phyloP scores from a whole-genome alignment of 2,797 vertebrate genomes.

The Borostomias antarcticus region DNA sequence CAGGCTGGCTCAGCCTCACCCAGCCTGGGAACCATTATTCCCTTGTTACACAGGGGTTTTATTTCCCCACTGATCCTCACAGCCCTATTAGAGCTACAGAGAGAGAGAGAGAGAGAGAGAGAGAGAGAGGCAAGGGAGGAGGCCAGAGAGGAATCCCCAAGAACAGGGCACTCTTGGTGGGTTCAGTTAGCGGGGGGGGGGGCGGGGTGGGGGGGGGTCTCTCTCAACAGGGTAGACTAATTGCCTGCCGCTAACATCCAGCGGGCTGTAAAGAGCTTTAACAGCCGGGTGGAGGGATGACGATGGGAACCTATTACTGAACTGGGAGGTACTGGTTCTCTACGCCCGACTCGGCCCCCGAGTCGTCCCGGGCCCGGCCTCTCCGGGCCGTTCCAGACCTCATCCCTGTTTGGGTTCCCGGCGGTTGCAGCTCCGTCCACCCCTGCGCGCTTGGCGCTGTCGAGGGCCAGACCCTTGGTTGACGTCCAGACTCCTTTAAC shows the following conservation, averaged over 20 bases:
- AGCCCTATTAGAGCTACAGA: neutral
- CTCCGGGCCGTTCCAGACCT: neutral
- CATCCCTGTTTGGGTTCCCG: neutral
- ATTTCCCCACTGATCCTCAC: neutral
- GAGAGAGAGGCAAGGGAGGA: neutral
- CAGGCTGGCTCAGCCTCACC: conserved; percentile 14
- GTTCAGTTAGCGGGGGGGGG: neutral
- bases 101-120: neutral
- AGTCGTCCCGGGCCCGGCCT: neutral
- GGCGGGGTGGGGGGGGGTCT: too few species aligned
- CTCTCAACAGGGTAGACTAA: neutral
- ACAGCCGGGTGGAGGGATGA: neutral
- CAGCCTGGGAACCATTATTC: conserved; percentile 34
- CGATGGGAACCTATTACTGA: neutral
- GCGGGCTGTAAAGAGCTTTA: neutral
- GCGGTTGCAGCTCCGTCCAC: conserved; percentile 9
- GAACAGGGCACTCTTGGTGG: neutral
- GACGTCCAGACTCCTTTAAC: conserved; percentile 35
- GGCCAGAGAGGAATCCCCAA: neutral
- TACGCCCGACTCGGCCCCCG: neutral
- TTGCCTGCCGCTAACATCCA: neutral
- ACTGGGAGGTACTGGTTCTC: neutral
- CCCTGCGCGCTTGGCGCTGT: conserved; percentile 15
- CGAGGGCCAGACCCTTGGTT: conserved; percentile 41
- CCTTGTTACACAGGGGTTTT: conserved; percentile 31